Base-by-base conservation (phyloP, 1,140 invertebrate species). In the Antheraea mylitta region DNA sequence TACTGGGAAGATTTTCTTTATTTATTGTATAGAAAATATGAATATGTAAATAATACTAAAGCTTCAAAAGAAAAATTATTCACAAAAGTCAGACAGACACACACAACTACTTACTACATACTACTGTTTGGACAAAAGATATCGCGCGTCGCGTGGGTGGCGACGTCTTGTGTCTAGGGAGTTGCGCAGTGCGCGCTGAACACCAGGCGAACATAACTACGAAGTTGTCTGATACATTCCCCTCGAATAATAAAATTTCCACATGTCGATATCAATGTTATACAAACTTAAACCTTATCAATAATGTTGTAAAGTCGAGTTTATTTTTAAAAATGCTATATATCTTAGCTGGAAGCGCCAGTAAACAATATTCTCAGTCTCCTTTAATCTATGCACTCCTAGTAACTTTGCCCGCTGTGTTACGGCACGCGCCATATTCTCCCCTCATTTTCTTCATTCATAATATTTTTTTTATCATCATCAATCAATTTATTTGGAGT, bases 131-230 rank as follows among this genome's bases (percentile, higher is more conserved):
- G 16, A 13, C 6, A n/a, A 53, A 16, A 13, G 11, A 30, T 30
- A 30, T 13, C 5, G 5, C 45, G 45, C 16, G 45, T 13, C 66
- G 76, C 78, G 78, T 77, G 77, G 7, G 45, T 53, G 45, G 13
- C 84, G 84, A 87, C 87, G 85, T 86, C 79, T 83, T 86, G 80
- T 88, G 83, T 87, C 87, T 85, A 81, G 87, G 87, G 89, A 91
- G 88, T 91, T 91, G 89, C 89, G 89, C 89, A 90, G 85, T 91
- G 87, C 89, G 89, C 89, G 89, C 87, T 89, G 86, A 69, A 62
- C 76, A 91, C 88, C 82, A 76, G 88, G 89, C 77, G 30, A 80
- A 62, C 88, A 91, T 87, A 85, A 64, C 53, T 16, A 18, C 59
- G 69, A 73, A 69, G 79, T 78, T 62, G 80, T 62, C 64, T 66